Evolutionary conservation across 2,888 invertebrate species (phyloP), one percentile per base, ranked within the genome.

Genomic region (Amphipyra berbera): DNA sequence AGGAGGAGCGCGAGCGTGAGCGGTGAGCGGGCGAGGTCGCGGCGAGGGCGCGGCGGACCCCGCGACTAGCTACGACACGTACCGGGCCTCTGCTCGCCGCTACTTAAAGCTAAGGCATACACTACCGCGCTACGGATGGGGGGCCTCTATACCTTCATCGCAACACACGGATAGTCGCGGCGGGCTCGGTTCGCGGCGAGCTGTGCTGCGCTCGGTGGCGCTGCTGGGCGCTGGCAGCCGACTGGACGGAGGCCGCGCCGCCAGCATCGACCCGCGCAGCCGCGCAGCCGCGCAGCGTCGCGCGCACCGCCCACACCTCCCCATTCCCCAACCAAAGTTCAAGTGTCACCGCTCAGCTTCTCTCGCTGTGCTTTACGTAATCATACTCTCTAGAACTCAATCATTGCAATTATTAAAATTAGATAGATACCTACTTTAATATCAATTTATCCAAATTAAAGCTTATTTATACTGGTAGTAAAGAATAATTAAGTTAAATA

Each of bases 61-160:
- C 15, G 30, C 81, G 81, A 81, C 81, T 81, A 84, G 81, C 84
- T 80, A 81, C 76, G 84, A 79, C 88, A 89, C 91, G 87, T 87
- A 90, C 90, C 91, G 88, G 86, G 87, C 77, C 78, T 76, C 80
- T 73, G 85, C 82, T 33, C 87, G 84, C 84, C 85, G 88, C 88
- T 88, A 90, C 90, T 88, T 91, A 92, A 88, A 84, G 88, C 92
- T 90, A 92, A 83, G 84, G 82, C 89, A 88, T 89, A 90, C 87
- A 88, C 90, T 92, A 93, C 82, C 88, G 88, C 90, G 86, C 91
- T 93, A 92, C 85, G 84, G 86, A 83, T 82, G 84, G 88, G 79
- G 84, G 87, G 85, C 80, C 82, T 85, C 86, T 87, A 82, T 94
- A 94, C 94, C 94, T 94, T 92, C 94, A 94, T 94, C 87, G 93